These are phyloP conservation scores for Bovichtus diacanthus DNA, from an alignment of 2,797 vertebrate genomes.

Conservation along the genomic window DNA sequence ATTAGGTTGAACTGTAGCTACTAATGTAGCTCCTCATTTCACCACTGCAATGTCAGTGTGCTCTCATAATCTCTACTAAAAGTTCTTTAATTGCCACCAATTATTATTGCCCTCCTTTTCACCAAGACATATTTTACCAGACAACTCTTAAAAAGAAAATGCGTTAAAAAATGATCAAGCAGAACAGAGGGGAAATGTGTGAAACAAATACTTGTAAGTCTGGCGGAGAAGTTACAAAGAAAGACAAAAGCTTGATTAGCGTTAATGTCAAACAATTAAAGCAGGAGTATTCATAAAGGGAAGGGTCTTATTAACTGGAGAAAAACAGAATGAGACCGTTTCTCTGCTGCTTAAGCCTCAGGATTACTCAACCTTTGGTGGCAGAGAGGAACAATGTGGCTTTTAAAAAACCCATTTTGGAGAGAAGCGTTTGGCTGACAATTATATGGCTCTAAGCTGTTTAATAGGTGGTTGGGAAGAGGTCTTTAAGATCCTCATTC, in stretches of 20 bases:
- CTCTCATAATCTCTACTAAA: slow-evolving; percentile 27
- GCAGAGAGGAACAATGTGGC: slow-evolving; percentile 75
- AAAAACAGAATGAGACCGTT: slow-evolving; percentile 70
- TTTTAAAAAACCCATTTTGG: slow-evolving; percentile 76
- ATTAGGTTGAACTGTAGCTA: slow-evolving; percentile 53
- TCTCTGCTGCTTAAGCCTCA: slow-evolving; percentile 70
- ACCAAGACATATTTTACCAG: not conserved
- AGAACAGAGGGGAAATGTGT: slow-evolving; percentile 24
- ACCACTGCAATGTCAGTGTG: slow-evolving; percentile 27
- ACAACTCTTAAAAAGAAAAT: not conserved
- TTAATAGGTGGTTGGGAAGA: slow-evolving; percentile 78
- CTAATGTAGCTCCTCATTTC: slow-evolving; percentile 47
- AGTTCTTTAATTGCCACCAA: slow-evolving; percentile 22
- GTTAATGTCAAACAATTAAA: slow-evolving; percentile 74
- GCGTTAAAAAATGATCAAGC: not conserved
- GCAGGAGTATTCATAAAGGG: slow-evolving; percentile 71
- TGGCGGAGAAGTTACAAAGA: slow-evolving; percentile 52
- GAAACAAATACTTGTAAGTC: slow-evolving; percentile 53
- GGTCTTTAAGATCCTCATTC: slow-evolving; percentile 80
- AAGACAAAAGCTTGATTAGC: slow-evolving; percentile 74
- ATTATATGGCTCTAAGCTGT: slow-evolving; percentile 78
- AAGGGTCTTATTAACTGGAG: slow-evolving; percentile 78
- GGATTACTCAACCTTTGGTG: slow-evolving; percentile 81
- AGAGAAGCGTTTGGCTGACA: slow-evolving; percentile 72
- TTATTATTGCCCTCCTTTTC: slow-evolving; percentile 30